These are phyloP conservation scores for Pedetes capensis DNA, from an alignment of 2,113 vertebrate genomes.

Conservation along the genomic window DNA sequence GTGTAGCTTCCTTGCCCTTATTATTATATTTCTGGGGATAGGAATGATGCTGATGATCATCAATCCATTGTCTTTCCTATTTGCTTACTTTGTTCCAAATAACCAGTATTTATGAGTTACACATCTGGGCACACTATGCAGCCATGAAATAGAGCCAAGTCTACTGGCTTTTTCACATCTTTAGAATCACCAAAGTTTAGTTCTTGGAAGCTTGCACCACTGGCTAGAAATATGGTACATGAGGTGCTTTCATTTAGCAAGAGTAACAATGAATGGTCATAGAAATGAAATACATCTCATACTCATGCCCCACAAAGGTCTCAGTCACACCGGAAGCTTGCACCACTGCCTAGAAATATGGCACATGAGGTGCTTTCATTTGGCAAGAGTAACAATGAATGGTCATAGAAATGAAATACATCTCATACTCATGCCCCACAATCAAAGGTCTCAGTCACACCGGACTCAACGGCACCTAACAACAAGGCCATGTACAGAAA, in stretches of 20 bases:
- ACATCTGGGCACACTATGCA: not conserved
- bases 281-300: not conserved
- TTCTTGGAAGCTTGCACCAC: not conserved
- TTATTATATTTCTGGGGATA: not conserved
- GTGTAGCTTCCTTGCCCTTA: not conserved
- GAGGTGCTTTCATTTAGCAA: not conserved
- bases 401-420: not conserved
- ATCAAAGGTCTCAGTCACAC: not conserved
- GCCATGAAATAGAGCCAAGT: not conserved
- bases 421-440: not conserved
- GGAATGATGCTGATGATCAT: not conserved
- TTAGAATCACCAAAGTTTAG: not conserved
- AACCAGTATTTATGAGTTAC: not conserved
- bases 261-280: not conserved
- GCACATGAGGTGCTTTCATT: not conserved
- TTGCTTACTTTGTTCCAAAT: not conserved
- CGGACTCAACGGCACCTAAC: too few relatives aligned
- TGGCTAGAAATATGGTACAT: not conserved
- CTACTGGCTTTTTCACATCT: not conserved
- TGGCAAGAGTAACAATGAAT: not conserved
- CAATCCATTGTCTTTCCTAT: not conserved
- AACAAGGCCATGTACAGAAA: not conserved
- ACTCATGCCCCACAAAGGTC: too few relatives aligned
- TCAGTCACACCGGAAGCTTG: too few relatives aligned
- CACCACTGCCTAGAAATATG: not conserved